phyloP scores from a whole-genome alignment of 2,888 invertebrate species.

The Villa cingulata region DNA sequence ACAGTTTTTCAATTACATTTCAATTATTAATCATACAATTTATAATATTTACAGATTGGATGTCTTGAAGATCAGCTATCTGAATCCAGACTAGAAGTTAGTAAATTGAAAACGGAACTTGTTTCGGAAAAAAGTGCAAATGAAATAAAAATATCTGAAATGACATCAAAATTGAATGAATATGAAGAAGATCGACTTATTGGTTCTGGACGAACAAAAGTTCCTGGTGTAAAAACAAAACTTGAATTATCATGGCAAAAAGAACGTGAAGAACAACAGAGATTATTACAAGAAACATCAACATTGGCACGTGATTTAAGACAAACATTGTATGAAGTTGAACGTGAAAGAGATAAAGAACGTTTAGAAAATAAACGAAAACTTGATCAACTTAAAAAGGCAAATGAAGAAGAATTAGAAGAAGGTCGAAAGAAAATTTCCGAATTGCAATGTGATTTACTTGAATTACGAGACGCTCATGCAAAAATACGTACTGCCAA shows the following conservation, averaged over 20 bases:
- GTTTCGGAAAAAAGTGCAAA: constrained; percentile 75
- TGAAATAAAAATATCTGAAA: constrained; percentile 74
- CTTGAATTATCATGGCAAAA: constrained; percentile 91
- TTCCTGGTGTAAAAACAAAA: constrained; percentile 71
- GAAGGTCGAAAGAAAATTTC: constrained; percentile 73
- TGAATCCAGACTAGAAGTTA: constrained; percentile 66
- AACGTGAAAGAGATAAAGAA: constrained; percentile 80
- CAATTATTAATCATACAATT: not conserved
- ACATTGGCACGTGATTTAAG: constrained; percentile 75
- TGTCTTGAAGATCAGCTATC: constrained; percentile 80
- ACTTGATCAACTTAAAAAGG: constrained; percentile 69
- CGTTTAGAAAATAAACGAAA: constrained; percentile 73
- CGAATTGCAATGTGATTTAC: constrained; percentile 73
- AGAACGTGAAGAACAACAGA: constrained; percentile 81
- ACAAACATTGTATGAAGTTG: constrained; percentile 79
- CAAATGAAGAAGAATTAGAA: constrained; percentile 77
- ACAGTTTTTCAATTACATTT: too few relatives aligned
- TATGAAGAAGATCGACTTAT: constrained; percentile 78
- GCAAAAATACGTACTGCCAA: constrained; percentile 82
- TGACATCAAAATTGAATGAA: constrained; percentile 61
- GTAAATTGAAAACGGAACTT: constrained; percentile 76
- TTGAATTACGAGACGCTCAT: constrained; percentile 81
- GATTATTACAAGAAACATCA: constrained; percentile 80
- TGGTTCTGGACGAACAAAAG: constrained; percentile 68
- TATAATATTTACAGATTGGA: constrained; percentile 38